A percentile compares a stretch with the other conserved stretches of the same genome.
Conservation (phyloP, 1,140 invertebrate species). For the Lepidurus couesii region DNA sequence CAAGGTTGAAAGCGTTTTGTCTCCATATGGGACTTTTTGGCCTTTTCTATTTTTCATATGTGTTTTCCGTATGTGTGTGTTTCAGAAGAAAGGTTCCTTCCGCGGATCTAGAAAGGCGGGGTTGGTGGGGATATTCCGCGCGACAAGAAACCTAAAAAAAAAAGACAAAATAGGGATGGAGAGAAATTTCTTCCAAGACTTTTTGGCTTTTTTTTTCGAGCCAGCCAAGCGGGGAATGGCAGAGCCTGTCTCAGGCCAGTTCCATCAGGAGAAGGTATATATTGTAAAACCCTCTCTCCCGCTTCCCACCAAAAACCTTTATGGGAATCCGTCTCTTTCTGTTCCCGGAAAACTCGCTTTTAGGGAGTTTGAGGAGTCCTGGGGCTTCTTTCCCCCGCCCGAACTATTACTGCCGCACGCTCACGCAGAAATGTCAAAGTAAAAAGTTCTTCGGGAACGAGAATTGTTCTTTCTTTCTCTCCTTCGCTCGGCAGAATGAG, state of each 20-base stretch:
- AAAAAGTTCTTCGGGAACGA: not conserved
- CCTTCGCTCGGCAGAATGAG: not conserved
- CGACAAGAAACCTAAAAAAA: not conserved
- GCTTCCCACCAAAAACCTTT: not conserved
- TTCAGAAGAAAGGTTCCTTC: not conserved
- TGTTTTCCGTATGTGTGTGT: not conserved
- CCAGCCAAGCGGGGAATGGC: not conserved
- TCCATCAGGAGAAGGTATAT: not conserved
- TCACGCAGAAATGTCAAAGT: not conserved
- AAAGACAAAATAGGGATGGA: not conserved
- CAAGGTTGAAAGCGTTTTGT: not conserved
- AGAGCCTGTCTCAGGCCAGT: conserved; percentile 8
- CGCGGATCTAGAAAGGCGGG: not conserved
- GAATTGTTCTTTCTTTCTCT: not conserved
- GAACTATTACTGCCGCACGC: not conserved
- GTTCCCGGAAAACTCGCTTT: conserved; percentile 8
- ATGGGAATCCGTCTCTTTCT: not conserved
- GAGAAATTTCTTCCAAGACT: not conserved
- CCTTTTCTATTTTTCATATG: not conserved
- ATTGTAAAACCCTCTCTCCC: not conserved
- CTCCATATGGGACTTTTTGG: not conserved
- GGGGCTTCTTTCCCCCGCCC: not conserved
- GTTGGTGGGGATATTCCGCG: not conserved
- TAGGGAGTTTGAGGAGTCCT: not conserved
- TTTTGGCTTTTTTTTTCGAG: not conserved